Conservation (phyloP, 2,888 invertebrate species). For the Epinotia bilunana region DNA sequence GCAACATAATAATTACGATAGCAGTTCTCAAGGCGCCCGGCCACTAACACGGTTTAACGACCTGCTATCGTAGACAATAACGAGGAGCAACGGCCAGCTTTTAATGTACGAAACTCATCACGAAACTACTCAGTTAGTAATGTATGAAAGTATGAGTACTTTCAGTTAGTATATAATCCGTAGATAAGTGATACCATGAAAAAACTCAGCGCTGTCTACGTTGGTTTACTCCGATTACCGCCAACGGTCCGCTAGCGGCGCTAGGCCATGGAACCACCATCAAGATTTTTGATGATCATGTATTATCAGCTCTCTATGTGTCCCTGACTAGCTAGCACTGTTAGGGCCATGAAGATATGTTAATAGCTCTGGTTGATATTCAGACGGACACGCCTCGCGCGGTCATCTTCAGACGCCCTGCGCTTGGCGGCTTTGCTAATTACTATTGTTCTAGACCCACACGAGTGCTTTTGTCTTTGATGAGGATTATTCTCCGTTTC, state of each 20-base stretch:
- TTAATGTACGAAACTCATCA: too few species aligned
- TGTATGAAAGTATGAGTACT: too few species aligned
- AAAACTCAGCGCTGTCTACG: background rate
- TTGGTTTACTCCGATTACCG: background rate
- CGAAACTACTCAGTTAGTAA: too few species aligned
- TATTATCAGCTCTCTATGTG: conserved; percentile 25
- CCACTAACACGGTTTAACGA: too few species aligned
- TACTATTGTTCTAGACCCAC: conserved; percentile 33
- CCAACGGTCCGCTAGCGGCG: background rate
- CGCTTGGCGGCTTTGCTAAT: conserved; percentile 40
- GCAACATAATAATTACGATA: too few species aligned
- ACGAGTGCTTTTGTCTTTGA: conserved; percentile 8
- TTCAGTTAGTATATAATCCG: too few species aligned
- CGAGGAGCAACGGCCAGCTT: too few species aligned
- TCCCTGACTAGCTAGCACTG: background rate
- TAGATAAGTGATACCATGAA: too few species aligned
- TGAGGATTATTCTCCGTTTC: conserved; percentile 11
- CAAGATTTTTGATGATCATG: background rate
- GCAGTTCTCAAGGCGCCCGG: too few species aligned
- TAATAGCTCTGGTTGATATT: conserved; percentile 45
- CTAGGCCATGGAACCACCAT: background rate
- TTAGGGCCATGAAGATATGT: conserved; percentile 41
- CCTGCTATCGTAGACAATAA: too few species aligned
- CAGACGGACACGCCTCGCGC: conserved; percentile 32
- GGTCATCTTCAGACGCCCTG: conserved; percentile 34